Base-by-base conservation (phyloP, 2,113 vertebrate genomes). In the Sialia sialis region DNA sequence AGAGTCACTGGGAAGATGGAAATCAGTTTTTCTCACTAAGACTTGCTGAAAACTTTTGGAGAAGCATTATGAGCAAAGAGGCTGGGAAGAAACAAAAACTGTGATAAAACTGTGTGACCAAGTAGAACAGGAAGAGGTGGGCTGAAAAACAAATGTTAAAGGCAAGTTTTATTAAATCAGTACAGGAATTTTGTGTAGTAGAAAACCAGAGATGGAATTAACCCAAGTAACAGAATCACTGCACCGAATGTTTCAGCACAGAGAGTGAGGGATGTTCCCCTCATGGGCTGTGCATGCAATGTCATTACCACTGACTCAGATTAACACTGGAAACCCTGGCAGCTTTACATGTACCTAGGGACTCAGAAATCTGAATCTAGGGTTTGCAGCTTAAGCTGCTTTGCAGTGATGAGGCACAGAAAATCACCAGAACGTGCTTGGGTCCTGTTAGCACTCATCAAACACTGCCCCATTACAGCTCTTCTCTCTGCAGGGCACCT, bases 291-390 rank as follows among this genome's bases (percentile, higher is more conserved):
- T 30, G 72, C 59, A 2, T 62, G 34, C 78, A 54, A 21, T 49
- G 56, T 73, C 84, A 18, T 95, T 92, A 77, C 68, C 83, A 54
- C 43, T 0, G 0, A n/a, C 68, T 70, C 64, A 84, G 67, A 92
- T 92, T 89, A 94, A 84, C 80, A 25, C 87, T 92, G 80, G 51
- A 92, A 90, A 81, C 91, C 84, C 87, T 89, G 73, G 51, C 68
- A 91, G 68, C 59, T 92, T 95, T 89, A 87, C 39, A 1, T 22
- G 52, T 58, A n/a, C 60, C 68, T 8, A 1, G 93, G 76, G 91
- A 94, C 84, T 91, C 51, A 32, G 83, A 84, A 95, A 84, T 62
- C 87, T 63, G 39, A 92, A 43, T 69, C 84, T 63, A 38, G 34
- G 34, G 41, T 46, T 94, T 89, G 72, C 46, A 92, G 59, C 34